A percentile compares a stretch with the other conserved stretches of the same genome.
phyloP scores from a whole-genome alignment of 2,888 invertebrate genomes.

The Tenthredo mesomela region DNA sequence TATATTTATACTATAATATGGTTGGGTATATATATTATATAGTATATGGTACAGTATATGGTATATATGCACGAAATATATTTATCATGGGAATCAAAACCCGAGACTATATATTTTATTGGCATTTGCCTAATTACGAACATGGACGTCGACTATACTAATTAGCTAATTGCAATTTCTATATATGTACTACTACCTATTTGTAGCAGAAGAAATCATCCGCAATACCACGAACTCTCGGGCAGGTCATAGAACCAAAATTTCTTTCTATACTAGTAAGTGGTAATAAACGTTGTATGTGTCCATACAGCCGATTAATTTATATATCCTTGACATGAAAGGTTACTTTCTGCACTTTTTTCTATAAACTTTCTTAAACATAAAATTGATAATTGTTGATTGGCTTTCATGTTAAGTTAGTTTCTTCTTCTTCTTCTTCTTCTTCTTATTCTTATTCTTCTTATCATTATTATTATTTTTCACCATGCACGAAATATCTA shows the following conservation, averaged over 20 bases:
- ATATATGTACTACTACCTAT: neutral
- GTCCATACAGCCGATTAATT: neutral
- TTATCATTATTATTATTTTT: neutral
- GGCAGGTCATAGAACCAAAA: neutral
- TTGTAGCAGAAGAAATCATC: neutral
- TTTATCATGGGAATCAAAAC: neutral
- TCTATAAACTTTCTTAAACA: constrained; percentile 20
- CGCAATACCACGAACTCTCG: neutral
- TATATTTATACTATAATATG: too few relatives aligned
- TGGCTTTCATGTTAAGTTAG: neutral
- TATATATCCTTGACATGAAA: constrained; percentile 38
- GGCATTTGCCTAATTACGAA: constrained; percentile 15
- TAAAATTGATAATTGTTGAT: constrained; percentile 15
- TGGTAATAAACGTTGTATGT: constrained; percentile 16
- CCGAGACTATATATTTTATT: constrained; percentile 13
- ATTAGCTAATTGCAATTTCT: constrained; percentile 40
- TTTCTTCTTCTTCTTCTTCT: neutral
- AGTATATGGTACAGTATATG: too few relatives aligned
- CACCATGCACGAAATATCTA: neutral
- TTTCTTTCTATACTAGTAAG: constrained; percentile 8
- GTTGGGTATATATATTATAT: too few relatives aligned
- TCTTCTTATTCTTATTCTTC: neutral
- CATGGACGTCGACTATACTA: neutral
- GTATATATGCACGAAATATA: neutral
- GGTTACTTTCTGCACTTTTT: constrained; percentile 28